Evolutionary conservation across 2,888 invertebrate genomes (phyloP).

Genomic region (Celastrina argiolus): DNA sequence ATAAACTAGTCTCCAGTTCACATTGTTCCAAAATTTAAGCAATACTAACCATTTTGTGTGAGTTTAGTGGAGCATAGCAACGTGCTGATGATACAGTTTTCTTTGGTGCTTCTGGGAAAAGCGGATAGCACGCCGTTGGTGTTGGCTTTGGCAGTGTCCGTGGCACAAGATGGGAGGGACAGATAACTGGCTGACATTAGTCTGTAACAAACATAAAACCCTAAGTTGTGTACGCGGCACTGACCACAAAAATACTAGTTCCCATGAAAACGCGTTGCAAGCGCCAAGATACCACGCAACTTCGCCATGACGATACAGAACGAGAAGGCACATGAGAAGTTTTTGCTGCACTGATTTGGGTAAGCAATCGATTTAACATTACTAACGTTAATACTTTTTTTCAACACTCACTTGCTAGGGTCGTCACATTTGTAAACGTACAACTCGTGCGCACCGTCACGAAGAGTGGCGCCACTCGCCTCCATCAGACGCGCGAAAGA

Average conservation of each 20-base stretch:
- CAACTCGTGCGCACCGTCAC: slow-evolving; percentile 93
- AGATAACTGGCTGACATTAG: slow-evolving; percentile 79
- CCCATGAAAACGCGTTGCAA: too few relatives aligned
- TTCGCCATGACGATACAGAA: too few relatives aligned
- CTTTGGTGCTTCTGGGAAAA: slow-evolving; percentile 90
- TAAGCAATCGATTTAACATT: too few relatives aligned
- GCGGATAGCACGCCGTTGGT: slow-evolving; percentile 64
- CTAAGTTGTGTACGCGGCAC: too few relatives aligned
- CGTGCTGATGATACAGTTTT: slow-evolving; percentile 88
- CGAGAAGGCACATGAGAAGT: too few relatives aligned
- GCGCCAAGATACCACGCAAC: too few relatives aligned
- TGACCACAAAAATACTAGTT: too few relatives aligned
- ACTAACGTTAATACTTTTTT: too few relatives aligned
- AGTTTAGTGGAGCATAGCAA: slow-evolving; percentile 96
- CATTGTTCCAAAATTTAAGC: not conserved
- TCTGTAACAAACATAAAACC: slow-evolving; percentile 45
- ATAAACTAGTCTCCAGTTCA: too few relatives aligned
- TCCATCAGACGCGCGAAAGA: slow-evolving; percentile 94
- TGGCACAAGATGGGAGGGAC: slow-evolving; percentile 80
- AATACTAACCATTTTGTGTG: slow-evolving; percentile 89
- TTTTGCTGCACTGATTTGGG: too few relatives aligned
- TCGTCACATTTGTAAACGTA: slow-evolving; percentile 96
- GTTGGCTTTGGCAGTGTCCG: slow-evolving; percentile 74
- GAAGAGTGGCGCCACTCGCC: slow-evolving; percentile 91
- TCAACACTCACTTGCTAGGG: slow-evolving; percentile 78